Percentiles rank a stretch among this genome's conserved stretches.
These are phyloP conservation scores for Engystomops pustulosus DNA, from an alignment of 2,113 vertebrate genomes.

Conservation along the genomic window DNA sequence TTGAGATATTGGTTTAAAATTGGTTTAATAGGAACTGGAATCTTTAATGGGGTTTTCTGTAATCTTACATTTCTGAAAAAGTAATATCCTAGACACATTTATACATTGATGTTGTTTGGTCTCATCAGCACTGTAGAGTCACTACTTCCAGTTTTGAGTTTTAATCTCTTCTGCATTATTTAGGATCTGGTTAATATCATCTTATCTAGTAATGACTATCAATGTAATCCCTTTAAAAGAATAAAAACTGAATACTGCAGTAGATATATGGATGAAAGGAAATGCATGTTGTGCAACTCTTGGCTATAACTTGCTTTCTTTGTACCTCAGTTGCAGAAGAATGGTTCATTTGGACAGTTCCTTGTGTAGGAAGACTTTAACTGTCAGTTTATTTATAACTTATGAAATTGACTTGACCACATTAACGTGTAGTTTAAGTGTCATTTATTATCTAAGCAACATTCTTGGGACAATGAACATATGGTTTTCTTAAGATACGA, in stretches of 20 bases:
- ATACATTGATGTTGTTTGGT: too few relatives aligned
- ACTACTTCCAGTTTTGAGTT: neutral
- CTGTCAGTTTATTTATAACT: slow-evolving; percentile 30
- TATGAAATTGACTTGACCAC: slow-evolving; percentile 34
- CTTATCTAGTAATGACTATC: slow-evolving; percentile 2
- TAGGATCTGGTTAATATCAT: neutral
- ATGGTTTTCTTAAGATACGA: slow-evolving; percentile 46
- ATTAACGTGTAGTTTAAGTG: slow-evolving; percentile 10
- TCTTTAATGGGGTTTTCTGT: too few relatives aligned
- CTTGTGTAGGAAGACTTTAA: slow-evolving; percentile 6
- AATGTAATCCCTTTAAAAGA: neutral
- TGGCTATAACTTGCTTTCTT: slow-evolving; percentile 9
- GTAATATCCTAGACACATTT: too few relatives aligned
- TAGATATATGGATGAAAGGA: slow-evolving; percentile 12
- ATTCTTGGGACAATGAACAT: slow-evolving; percentile 26
- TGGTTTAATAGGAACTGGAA: too few relatives aligned
- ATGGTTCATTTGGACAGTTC: neutral
- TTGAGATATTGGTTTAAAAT: too few relatives aligned
- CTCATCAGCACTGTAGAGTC: too few relatives aligned
- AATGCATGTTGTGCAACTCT: slow-evolving; percentile 21
- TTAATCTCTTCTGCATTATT: neutral
- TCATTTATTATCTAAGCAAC: slow-evolving; percentile 36
- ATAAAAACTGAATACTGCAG: neutral
- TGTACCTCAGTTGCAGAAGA: neutral
- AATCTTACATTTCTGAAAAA: too few relatives aligned